Evolutionary conservation across 92 coral and sea anemone genomes (phyloP).

Genomic region (Epizoanthus scotinus): DNA sequence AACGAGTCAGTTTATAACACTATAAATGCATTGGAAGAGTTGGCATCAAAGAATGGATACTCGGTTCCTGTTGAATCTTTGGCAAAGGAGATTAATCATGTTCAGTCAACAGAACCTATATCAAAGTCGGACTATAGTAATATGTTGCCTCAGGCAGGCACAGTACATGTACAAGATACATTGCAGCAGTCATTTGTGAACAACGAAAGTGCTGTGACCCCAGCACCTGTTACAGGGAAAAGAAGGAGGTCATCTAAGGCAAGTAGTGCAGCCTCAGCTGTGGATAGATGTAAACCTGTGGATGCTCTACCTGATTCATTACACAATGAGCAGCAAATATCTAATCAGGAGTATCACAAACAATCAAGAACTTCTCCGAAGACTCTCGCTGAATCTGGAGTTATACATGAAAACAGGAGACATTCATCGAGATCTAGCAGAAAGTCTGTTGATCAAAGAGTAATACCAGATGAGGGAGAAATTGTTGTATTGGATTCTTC

Average conservation of each 20-base stretch:
- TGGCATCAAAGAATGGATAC: constrained; percentile 73
- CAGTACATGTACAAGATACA: constrained; percentile 1
- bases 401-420: constrained; percentile 17
- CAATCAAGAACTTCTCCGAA: constrained; percentile 13
- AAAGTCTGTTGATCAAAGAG: constrained; percentile 41
- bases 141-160: not conserved
- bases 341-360: constrained; percentile 9
- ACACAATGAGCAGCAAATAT: not conserved
- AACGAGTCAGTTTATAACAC: constrained; percentile 44
- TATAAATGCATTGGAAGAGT: constrained; percentile 65
- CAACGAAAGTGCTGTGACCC: not conserved
- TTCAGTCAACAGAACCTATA: constrained; percentile 12
- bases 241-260: constrained; percentile 34
- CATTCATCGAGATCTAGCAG: constrained; percentile 48
- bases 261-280: not conserved
- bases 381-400: constrained; percentile 1
- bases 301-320: not conserved
- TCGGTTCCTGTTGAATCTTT: constrained; percentile 47
- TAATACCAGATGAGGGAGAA: constrained; percentile 23
- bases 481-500: constrained; percentile 35
- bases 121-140: not conserved
- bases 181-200: not conserved
- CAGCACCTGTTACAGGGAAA: constrained; percentile 31
- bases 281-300: constrained; percentile 8
- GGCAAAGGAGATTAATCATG: constrained; percentile 50